Base-by-base conservation (phyloP, 2,888 invertebrate species). In the Acleris laterana region DNA sequence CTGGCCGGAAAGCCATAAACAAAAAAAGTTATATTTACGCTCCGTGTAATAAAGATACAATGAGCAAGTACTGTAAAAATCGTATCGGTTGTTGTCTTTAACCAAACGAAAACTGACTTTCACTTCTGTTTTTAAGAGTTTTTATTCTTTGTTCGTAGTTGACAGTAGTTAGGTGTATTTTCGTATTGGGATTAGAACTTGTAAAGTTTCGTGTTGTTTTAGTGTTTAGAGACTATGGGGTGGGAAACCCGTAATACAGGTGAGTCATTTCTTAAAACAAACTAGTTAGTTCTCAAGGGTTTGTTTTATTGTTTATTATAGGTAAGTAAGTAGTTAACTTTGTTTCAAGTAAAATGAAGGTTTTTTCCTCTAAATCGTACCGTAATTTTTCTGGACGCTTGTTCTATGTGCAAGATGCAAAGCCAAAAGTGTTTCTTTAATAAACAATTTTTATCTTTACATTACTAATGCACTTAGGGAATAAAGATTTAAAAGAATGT, bases 21-120 rank as follows among this genome's bases (percentile, higher is more conserved):
- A 90, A 92, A 91, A 90, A 91, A 92, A 88, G 81, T 82, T 85
- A 87, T 91, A 92, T 91, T 91, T 89, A 91, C 87, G 86, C 81
- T 88, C 80, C 77, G 74, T 84, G 84, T 85, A 87, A 89, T 90
- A 89, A 88, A 90, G 81, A 83, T 83, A 88, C 88, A 89, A 89
- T 88, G 83, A 88, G 83, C 79, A 76, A 85, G 86, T 87, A 87
- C 85, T 79, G 83, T 87, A 83, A 87, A 85, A 86, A 82, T 80
- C 70, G 71, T 75, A 77, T 77, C 74, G 73, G 62, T 64, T 78
- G 75, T 81, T 81, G 83, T 80, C 74, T 71, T 3, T n/a, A n/a
- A n/a, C n/a, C n/a, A n/a, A n/a, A n/a, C 32, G 32, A 76, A 71
- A 76, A 50, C 67, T 6, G 62, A 71, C 75, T 69, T 65, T 83